These are phyloP conservation scores for Chironomus tentans DNA, from an alignment of 2,888 invertebrate species.

Conservation along the genomic window DNA sequence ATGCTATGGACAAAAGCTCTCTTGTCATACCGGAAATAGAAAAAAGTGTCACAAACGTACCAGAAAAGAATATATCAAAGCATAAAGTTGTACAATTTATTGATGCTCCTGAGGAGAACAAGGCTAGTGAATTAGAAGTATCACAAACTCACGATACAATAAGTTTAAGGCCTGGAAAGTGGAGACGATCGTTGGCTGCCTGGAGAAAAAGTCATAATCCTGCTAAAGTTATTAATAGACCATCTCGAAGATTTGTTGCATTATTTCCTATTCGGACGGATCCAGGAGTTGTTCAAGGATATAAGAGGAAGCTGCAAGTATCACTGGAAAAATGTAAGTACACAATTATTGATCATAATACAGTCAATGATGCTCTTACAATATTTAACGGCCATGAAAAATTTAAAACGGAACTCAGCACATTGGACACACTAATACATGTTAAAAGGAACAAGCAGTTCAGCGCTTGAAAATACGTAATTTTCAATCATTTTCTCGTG, in stretches of 20 bases:
- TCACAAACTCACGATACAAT: not conserved
- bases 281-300: not conserved
- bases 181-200: not conserved
- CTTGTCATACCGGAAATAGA: not conserved
- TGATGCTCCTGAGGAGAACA: not conserved
- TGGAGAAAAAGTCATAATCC: slow-evolving; percentile 7
- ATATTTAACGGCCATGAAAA: not conserved
- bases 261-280: not conserved
- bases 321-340: not conserved
- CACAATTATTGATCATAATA: not conserved
- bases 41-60: not conserved
- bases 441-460: too few species aligned
- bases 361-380: not conserved
- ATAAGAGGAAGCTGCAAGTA: not conserved
- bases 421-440: not conserved
- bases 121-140: not conserved
- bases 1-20: too few species aligned
- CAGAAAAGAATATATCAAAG: not conserved
- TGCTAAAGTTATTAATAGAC: not conserved
- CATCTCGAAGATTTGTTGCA: not conserved
- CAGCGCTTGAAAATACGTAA: not conserved
- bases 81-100: not conserved
- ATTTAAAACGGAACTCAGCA: not conserved
- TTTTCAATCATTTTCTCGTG: not conserved
- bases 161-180: not conserved